Percentiles rank a stretch among this genome's conserved stretches.
phyloP scores from a whole-genome alignment of 2,797 vertebrate genomes.

The Enteromius trimaculatus region DNA sequence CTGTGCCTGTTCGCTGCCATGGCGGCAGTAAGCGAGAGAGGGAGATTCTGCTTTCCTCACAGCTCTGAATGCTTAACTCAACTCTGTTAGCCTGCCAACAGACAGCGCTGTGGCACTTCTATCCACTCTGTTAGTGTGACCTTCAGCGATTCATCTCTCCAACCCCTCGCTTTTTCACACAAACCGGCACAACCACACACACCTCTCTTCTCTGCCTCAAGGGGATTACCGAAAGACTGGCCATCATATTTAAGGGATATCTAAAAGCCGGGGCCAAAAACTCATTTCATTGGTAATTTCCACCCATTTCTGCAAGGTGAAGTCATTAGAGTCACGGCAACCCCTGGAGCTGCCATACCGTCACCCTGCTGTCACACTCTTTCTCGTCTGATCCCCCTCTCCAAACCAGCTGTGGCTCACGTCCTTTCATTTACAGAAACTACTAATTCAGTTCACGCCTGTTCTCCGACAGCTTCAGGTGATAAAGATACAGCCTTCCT shows the following conservation, averaged over 20 bases:
- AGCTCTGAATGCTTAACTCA: constrained; percentile 37
- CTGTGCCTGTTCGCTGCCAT: constrained; percentile 25
- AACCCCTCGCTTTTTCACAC: constrained; percentile 47
- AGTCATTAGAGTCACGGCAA: constrained; percentile 55
- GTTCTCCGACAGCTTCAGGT: constrained; percentile 12
- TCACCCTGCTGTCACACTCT: constrained; percentile 39
- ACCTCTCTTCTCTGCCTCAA: constrained; percentile 41
- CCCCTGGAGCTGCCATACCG: constrained; percentile 35
- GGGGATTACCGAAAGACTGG: constrained; percentile 49
- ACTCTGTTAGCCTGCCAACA: constrained; percentile 52
- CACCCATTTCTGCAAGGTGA: constrained; percentile 59
- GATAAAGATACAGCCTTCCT: constrained; percentile 22
- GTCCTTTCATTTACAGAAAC: constrained; percentile 36
- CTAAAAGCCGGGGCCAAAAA: constrained; percentile 56
- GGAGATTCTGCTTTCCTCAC: constrained; percentile 30
- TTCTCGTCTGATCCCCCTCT: constrained; percentile 19
- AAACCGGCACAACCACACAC: constrained; percentile 45
- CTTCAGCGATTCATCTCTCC: constrained; percentile 54
- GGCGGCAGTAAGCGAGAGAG: constrained; percentile 8
- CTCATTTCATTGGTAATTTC: constrained; percentile 64
- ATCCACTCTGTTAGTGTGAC: constrained; percentile 55
- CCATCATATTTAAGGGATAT: constrained; percentile 64
- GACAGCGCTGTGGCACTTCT: constrained; percentile 55
- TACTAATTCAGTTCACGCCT: constrained; percentile 32
- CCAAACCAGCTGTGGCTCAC: constrained; percentile 25